Base-by-base conservation (phyloP, 2,113 vertebrate species). In the Petaurus breviceps region DNA sequence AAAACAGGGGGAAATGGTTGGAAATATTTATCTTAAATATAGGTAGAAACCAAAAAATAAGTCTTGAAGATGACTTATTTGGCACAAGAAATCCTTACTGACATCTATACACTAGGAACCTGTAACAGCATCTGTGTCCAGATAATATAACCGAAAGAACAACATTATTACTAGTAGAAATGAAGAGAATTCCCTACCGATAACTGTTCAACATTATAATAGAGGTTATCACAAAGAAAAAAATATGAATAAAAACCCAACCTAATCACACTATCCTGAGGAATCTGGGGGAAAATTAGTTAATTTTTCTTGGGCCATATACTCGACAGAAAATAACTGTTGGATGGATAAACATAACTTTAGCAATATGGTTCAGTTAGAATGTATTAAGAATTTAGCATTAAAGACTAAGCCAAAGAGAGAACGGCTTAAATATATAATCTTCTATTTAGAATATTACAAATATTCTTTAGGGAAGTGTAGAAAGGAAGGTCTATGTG, bases 1-100 rank as follows among this genome's bases (percentile, higher is more conserved):
- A 28, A 52, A 93, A 84, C 6, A 94, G 57, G n/a, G 57, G n/a
- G 77, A 95, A 97, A 84, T 94, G 61, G 46, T 51, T 91, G n/a
- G n/a, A 93, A 92, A 92, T 53, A 24, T 93, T 93, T 95, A 91
- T 10, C 90, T 77, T 91, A 93, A 55, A 96, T 96, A 90, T 16
- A 2, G 31, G 24, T 24, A 50, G 89, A 97, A 91, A 96, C 51
- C 84, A 96, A 96, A 92, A 96, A 55, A 4, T 54, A 68, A 94
- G 10, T 93, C 94, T 49, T 96, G 23, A 96, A 90, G 51, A n/a
- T 94, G 28, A 61, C 68, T 84, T n/a, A 84, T 43, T 43, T 94
- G 55, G 94, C 90, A 93, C 8, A 92, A 95, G 93, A 91, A 49
- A 96, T 90, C 19, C 26, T 95, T 49, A 95, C 0, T 90, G 93